Evolutionary conservation across 2,797 vertebrate species (phyloP).

Genomic region (Melanotaenia nigrans): DNA sequence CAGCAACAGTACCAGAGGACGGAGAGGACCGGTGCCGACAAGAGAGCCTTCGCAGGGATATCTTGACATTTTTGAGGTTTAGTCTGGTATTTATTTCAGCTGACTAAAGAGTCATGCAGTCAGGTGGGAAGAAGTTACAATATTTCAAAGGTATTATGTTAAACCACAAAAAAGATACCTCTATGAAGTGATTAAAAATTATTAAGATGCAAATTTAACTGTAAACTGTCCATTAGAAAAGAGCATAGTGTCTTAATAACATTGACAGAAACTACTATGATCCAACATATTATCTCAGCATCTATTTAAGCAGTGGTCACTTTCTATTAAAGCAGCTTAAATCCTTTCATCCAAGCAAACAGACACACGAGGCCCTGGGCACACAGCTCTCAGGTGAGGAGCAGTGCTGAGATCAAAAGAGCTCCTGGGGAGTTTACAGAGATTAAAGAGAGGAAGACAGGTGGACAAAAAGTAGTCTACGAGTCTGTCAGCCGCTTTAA

Average conservation of each 20-base stretch:
- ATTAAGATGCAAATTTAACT: not conserved
- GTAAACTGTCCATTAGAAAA: not conserved
- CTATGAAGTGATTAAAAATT: not conserved
- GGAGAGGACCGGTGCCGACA: not conserved
- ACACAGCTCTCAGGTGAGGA: constrained; percentile 42
- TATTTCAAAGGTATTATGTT: not conserved
- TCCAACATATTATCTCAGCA: constrained; percentile 13
- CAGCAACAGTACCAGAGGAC: constrained; percentile 40
- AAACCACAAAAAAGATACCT: not conserved
- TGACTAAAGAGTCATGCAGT: not conserved
- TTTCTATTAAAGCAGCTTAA: constrained; percentile 37
- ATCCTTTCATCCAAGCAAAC: constrained; percentile 22
- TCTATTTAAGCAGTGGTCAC: constrained; percentile 36
- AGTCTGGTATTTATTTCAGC: constrained; percentile 16
- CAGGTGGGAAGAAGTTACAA: not conserved
- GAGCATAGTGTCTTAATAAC: too few species aligned
- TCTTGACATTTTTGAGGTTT: constrained; percentile 41
- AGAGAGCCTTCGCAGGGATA: constrained; percentile 28
- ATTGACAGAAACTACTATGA: not conserved
- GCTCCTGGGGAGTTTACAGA: constrained; percentile 34
- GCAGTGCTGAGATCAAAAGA: constrained; percentile 45
- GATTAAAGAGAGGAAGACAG: constrained; percentile 56
- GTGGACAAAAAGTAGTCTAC: constrained; percentile 39
- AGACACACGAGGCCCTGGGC: constrained; percentile 16
- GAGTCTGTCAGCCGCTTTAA: constrained; percentile 36